Percentiles rank a stretch among this genome's conserved stretches.
Evolutionary conservation across 2,797 vertebrate genomes (phyloP).

Genomic region (Semaprochilodus insignis): DNA sequence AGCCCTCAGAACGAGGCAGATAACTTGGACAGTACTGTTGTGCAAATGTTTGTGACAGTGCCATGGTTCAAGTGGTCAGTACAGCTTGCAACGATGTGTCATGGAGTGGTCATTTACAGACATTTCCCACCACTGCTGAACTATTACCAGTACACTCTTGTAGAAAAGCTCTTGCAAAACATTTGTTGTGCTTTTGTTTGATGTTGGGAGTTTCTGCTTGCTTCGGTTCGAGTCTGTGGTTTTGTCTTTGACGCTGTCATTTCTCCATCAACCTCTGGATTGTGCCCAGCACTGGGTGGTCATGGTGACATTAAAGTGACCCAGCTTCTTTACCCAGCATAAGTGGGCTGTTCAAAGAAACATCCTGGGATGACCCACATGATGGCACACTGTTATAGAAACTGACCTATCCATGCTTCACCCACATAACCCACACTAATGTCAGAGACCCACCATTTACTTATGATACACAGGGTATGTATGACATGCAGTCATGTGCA

Average conservation of each 20-base stretch:
- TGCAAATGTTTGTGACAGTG: background rate
- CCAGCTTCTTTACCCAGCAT: background rate
- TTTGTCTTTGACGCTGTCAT: background rate
- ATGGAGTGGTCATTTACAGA: background rate
- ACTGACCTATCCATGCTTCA: background rate
- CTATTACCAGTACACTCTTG: background rate
- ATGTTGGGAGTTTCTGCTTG: background rate
- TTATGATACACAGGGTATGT: no score
- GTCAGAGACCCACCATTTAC: no score
- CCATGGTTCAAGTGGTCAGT: background rate
- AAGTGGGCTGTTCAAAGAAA: background rate
- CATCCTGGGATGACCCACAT: background rate
- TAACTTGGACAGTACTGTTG: background rate
- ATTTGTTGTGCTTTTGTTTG: background rate
- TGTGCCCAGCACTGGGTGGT: background rate
- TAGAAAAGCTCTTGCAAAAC: background rate
- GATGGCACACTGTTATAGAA: background rate
- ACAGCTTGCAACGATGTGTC: background rate
- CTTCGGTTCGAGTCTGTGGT: background rate
- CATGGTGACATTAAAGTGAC: background rate
- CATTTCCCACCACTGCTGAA: constrained; percentile 4
- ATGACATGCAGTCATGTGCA: no score
- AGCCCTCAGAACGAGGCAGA: background rate
- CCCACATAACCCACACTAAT: background rate
- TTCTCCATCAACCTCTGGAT: background rate